Base-by-base conservation (phyloP, 1,140 invertebrate species). In the Diorhabda carinulata region DNA sequence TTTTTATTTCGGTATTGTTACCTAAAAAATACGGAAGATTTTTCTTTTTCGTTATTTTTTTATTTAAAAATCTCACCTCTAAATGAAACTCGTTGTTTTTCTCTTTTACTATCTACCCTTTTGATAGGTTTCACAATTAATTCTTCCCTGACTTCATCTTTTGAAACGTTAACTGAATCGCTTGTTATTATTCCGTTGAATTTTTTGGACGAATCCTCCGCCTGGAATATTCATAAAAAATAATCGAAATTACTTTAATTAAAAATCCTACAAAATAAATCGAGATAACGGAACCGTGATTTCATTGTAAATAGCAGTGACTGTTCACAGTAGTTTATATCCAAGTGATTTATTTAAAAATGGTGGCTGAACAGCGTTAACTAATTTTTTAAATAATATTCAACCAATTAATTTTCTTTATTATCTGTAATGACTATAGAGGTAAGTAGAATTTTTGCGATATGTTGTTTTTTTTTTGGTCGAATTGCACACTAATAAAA, bases 1-100 rank as follows among this genome's bases (percentile, higher is more conserved):
- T 10, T 82, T 78, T 58, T 83, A 75, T 64, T 86, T 84, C 43
- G 5, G n/a, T 10, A 10, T 59, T 59, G 6, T 41, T 25, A 25
- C 58, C 40, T 10, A 41, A 25, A 59, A 59, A 2, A 10, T n/a
- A 59, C 25, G 40, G 3, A 59, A 59, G n/a, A 41, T 59, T 25
- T 59, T 59, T 3, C 6, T 25, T 5, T 41, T 5, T 41, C 25
- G 9, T 57, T 2, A 57, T 3, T 1, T 57, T 2, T n/a, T 6
- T 57, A n/a, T 41, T 40, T 9, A 45, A 10, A 7, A 25, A 10
- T 25, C 57, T 74, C 71, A 81, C 80, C 79, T 75, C 75, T 78
- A 67, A 82, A 80, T 64, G 76, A 75, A 43, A 78, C 78, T 69
- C 76, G 61, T 45, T 78, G 71, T 69, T 70, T 73, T 9, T 78